These are phyloP conservation scores for Baryphthengus martii DNA, from an alignment of 2,113 vertebrate species.

Conservation along the genomic window DNA sequence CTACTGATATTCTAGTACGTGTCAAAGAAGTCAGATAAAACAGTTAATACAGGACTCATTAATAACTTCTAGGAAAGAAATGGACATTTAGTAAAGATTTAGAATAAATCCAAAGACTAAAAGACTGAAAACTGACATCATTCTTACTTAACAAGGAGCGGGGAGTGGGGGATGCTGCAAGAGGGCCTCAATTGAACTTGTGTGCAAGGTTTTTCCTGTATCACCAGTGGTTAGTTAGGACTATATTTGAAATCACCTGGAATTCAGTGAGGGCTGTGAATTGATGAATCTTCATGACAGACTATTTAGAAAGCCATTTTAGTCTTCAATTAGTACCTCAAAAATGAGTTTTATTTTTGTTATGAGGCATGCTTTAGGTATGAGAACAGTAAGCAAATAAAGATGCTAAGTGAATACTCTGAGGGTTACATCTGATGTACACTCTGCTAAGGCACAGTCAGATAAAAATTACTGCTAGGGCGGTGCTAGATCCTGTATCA, in stretches of 20 bases:
- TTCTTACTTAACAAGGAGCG: not conserved
- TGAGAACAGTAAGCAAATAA: not conserved
- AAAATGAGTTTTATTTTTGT: not conserved
- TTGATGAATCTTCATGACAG: not conserved
- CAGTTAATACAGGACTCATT: not conserved
- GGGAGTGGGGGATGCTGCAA: fast-evolving
- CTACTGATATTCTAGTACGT: not conserved
- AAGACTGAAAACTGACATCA: not conserved
- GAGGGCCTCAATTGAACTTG: not conserved
- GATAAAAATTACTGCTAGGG: not conserved
- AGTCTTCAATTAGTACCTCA: not conserved
- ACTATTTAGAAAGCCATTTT: not conserved
- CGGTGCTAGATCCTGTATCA: not conserved
- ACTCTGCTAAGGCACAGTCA: not conserved
- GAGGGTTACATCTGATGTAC: not conserved
- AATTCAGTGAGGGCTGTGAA: not conserved
- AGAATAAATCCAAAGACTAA: not conserved
- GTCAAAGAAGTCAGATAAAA: not conserved
- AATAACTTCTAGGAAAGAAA: not conserved
- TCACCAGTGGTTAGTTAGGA: not conserved
- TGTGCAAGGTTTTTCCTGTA: not conserved
- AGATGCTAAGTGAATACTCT: not conserved
- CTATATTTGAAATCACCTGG: not conserved
- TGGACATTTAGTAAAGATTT: not conserved
- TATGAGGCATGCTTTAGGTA: not conserved